phyloP scores from a whole-genome alignment of 2,797 vertebrate species.

The Acrocephalus scirpaceus region DNA sequence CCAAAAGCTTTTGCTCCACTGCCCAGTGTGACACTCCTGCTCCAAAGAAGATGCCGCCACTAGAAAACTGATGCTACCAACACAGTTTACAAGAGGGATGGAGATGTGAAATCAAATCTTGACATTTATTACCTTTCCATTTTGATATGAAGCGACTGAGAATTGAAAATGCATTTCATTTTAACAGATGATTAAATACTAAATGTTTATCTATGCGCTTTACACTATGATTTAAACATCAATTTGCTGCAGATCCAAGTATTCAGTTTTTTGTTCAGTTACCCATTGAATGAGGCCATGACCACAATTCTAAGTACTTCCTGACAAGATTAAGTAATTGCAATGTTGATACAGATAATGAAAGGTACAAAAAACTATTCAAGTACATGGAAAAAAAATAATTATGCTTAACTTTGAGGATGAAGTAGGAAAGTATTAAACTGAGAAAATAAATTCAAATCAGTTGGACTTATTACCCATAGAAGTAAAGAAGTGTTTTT shows the following conservation, averaged over 20 bases:
- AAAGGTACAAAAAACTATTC: neutral
- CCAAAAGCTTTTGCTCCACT: neutral
- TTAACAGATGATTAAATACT: conserved; percentile 71
- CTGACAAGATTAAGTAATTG: conserved; percentile 55
- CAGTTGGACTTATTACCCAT: neutral
- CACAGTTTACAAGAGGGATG: neutral
- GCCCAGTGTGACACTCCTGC: neutral
- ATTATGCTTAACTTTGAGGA: neutral
- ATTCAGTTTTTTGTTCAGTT: conserved; percentile 49
- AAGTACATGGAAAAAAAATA: neutral
- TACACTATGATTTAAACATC: conserved; percentile 50
- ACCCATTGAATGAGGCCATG: conserved; percentile 47
- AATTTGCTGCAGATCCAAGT: conserved; percentile 42
- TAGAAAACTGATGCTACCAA: conserved; percentile 26
- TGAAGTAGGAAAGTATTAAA: neutral
- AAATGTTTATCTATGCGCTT: conserved; percentile 67
- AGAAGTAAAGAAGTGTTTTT: neutral
- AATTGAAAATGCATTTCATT: conserved; percentile 65
- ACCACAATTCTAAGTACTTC: conserved; percentile 43
- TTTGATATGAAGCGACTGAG: conserved; percentile 23
- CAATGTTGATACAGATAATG: neutral
- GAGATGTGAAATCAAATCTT: conserved; percentile 7
- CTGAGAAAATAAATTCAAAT: neutral
- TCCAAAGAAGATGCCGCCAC: neutral
- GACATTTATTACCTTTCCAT: conserved; percentile 48